Evolutionary conservation across 2,113 vertebrate genomes (phyloP).

Genomic region (Sphaerodactylus townsendi): DNA sequence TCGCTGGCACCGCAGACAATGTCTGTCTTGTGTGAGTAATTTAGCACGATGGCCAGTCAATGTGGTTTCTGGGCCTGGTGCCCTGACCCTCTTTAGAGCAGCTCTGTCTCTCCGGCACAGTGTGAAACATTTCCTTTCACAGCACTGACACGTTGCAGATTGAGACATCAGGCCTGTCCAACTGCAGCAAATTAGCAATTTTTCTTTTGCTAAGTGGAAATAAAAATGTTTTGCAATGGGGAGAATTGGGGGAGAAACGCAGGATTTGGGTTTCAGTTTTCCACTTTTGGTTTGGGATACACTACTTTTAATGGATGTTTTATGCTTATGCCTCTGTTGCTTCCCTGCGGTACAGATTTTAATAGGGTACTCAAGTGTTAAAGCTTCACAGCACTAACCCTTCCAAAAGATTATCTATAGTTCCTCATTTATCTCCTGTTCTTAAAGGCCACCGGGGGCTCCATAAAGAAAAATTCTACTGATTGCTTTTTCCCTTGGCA

Average conservation of each 20-base stretch:
- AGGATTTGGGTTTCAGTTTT: constrained; percentile 66
- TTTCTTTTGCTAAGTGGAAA: constrained; percentile 95
- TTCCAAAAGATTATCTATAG: constrained; percentile 54
- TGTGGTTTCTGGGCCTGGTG: constrained; percentile 87
- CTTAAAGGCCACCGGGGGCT: constrained; percentile 27
- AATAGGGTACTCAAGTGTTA: constrained; percentile 61
- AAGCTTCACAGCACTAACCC: constrained; percentile 47
- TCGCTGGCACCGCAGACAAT: constrained; percentile 90
- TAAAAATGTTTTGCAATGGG: constrained; percentile 88
- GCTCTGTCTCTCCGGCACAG: constrained; percentile 76
- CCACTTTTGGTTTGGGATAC: constrained; percentile 45
- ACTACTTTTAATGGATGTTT: background rate
- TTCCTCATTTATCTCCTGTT: constrained; percentile 50
- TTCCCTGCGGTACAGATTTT: constrained; percentile 53
- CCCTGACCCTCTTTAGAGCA: constrained; percentile 84
- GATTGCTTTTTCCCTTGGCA: rapidly evolving
- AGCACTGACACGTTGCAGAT: constrained; percentile 91
- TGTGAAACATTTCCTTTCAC: constrained; percentile 89
- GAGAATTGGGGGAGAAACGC: constrained; percentile 75
- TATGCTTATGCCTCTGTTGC: constrained; percentile 44
- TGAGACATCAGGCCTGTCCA: constrained; percentile 91
- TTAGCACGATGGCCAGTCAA: constrained; percentile 89
- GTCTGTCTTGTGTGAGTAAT: constrained; percentile 92
- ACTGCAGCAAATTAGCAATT: constrained; percentile 92
- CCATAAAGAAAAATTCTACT: constrained; percentile 19